These are phyloP conservation scores for Streblospio benedicti DNA, from an alignment of 1,140 invertebrate species.

Conservation along the genomic window DNA sequence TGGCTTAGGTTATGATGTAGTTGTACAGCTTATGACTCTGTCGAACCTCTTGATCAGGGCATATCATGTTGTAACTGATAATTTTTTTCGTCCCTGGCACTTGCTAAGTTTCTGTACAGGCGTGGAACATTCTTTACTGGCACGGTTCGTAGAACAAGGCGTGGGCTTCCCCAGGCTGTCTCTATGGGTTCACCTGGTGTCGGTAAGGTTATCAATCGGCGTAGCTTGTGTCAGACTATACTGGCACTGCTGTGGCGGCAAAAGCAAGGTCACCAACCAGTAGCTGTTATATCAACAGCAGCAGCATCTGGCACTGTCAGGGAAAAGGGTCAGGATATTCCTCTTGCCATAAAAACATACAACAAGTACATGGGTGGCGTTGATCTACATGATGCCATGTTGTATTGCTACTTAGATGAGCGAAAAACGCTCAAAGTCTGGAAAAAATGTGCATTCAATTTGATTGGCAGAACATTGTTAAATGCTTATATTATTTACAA, in stretches of 20 bases:
- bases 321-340: too few relatives aligned
- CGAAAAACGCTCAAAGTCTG: background rate
- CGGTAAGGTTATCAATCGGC: too few relatives aligned
- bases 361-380: background rate
- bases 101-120: background rate
- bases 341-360: background rate
- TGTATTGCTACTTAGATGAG: background rate
- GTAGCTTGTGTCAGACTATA: too few relatives aligned
- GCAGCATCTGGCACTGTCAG: too few relatives aligned
- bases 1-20: conserved; percentile 2
- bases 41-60: background rate
- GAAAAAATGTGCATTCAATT: background rate
- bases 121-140: conserved; percentile 9
- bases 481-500: background rate
- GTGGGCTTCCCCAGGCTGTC: too few relatives aligned
- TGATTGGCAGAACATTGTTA: background rate
- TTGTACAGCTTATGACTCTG: background rate
- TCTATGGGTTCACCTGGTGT: too few relatives aligned
- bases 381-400: background rate
- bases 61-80: background rate
- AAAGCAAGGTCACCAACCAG: too few relatives aligned
- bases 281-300: too few relatives aligned
- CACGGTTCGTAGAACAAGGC: conserved; percentile 8
- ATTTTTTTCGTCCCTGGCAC: conserved; percentile 3
- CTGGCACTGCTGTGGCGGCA: too few relatives aligned